A percentile compares a stretch with the other conserved stretches of the same genome.
These are phyloP conservation scores for Temnothorax longispinosus DNA, from an alignment of 1,140 invertebrate species.

Conservation along the genomic window DNA sequence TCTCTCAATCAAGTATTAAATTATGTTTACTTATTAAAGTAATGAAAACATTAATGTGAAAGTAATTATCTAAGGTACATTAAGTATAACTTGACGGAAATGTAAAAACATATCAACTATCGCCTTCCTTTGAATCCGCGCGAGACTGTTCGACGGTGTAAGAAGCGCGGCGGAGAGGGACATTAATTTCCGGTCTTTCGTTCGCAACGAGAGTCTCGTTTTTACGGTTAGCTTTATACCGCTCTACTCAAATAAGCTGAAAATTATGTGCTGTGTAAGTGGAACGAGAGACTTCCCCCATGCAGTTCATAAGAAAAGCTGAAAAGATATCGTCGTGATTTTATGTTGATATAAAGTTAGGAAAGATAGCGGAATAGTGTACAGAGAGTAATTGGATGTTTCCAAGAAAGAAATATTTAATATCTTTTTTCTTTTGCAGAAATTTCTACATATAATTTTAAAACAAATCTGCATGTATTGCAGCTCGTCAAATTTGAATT, in stretches of 20 bases:
- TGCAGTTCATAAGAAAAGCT: background rate
- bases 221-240: constrained; percentile 66
- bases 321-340: constrained; percentile 46
- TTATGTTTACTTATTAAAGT: background rate
- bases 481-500: background rate
- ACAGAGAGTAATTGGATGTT: constrained; percentile 40
- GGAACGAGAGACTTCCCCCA: constrained; percentile 17
- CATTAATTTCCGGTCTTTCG: constrained; percentile 72
- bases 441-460: background rate
- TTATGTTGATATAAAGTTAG: constrained; percentile 38
- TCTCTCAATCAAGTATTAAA: background rate
- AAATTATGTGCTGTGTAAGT: constrained; percentile 67
- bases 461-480: background rate
- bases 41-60: background rate
- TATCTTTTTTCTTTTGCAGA: background rate
- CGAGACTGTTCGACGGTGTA: constrained; percentile 4
- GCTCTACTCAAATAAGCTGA: constrained; percentile 62
- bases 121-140: background rate
- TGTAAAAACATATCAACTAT: constrained; percentile 42
- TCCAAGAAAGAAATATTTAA: background rate
- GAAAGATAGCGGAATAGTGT: constrained; percentile 16
- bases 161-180: constrained; percentile 54
- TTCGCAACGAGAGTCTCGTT: constrained; percentile 60
- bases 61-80: constrained; percentile 26
- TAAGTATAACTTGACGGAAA: background rate